Conservation (phyloP, 2,888 invertebrate genomes). For the Nebria brevicollis region DNA sequence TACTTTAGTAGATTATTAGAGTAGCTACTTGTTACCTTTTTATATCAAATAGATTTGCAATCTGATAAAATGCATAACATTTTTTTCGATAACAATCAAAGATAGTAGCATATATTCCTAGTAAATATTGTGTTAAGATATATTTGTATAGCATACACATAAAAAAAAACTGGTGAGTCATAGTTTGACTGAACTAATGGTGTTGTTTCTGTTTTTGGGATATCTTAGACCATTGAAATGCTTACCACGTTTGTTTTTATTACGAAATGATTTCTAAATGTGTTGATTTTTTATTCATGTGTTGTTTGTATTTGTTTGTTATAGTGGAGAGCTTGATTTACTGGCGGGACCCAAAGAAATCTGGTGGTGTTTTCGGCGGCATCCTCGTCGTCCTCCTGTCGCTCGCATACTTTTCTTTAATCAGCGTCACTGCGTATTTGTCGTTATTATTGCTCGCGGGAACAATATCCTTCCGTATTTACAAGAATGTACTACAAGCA, state of each 20-base stretch:
- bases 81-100: too few species aligned
- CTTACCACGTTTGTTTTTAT: not conserved
- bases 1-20: too few species aligned
- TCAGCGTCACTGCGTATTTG: conserved; percentile 93
- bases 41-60: too few species aligned
- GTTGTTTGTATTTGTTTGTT: conserved; percentile 59
- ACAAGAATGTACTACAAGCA: conserved; percentile 94
- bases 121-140: too few species aligned
- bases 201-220: too few species aligned
- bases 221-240: too few species aligned
- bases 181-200: too few species aligned
- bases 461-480: conserved; percentile 94
- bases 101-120: too few species aligned
- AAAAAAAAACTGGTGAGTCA: too few species aligned
- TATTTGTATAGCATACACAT: too few species aligned
- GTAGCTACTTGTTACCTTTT: too few species aligned
- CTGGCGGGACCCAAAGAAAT: conserved; percentile 96
- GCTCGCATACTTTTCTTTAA: conserved; percentile 93
- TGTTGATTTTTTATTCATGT: not conserved
- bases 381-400: conserved; percentile 90
- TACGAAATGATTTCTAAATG: conserved; percentile 16
- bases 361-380: conserved; percentile 92
- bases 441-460: conserved; percentile 86
- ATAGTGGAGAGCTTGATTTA: conserved; percentile 95
- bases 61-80: too few species aligned